phyloP scores from a whole-genome alignment of 1,140 invertebrate species.

The Bombus vancouverensis region DNA sequence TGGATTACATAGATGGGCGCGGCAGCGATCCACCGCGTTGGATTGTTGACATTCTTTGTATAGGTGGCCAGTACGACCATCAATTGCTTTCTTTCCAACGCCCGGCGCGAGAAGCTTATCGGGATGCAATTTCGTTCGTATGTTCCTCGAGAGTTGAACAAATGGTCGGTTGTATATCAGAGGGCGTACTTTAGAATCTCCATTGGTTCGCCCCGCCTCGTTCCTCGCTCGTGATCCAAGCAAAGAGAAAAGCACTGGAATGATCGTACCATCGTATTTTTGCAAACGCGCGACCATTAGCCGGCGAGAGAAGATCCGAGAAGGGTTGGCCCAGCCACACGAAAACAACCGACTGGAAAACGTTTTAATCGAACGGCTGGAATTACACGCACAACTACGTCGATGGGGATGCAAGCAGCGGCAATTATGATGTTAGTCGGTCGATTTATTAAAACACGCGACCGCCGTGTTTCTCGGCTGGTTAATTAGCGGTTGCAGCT shows the following conservation, averaged over 20 bases:
- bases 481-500: slow-evolving; percentile 25
- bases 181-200: slow-evolving; percentile 22
- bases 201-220: not conserved
- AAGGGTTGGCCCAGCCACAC: not conserved
- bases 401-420: not conserved
- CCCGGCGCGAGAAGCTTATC: slow-evolving; percentile 18
- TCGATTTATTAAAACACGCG: slow-evolving; percentile 38
- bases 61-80: not conserved
- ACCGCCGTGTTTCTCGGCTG: not conserved
- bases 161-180: slow-evolving; percentile 32
- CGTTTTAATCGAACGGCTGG: slow-evolving; percentile 37
- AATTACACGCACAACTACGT: slow-evolving; percentile 5
- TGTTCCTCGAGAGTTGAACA: slow-evolving; percentile 19
- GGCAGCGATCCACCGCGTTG: not conserved
- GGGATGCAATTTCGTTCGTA: slow-evolving; percentile 32
- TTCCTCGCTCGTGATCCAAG: not conserved
- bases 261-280: slow-evolving; percentile 11
- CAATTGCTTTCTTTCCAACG: slow-evolving; percentile 8
- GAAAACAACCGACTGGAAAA: not conserved
- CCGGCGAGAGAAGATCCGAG: not conserved
- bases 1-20: not conserved
- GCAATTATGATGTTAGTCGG: slow-evolving; percentile 38
- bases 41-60: slow-evolving; percentile 24
- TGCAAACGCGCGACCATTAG: not conserved
- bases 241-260: not conserved